Conservation (phyloP, 2,113 vertebrate genomes). For the Nicator chloris region DNA sequence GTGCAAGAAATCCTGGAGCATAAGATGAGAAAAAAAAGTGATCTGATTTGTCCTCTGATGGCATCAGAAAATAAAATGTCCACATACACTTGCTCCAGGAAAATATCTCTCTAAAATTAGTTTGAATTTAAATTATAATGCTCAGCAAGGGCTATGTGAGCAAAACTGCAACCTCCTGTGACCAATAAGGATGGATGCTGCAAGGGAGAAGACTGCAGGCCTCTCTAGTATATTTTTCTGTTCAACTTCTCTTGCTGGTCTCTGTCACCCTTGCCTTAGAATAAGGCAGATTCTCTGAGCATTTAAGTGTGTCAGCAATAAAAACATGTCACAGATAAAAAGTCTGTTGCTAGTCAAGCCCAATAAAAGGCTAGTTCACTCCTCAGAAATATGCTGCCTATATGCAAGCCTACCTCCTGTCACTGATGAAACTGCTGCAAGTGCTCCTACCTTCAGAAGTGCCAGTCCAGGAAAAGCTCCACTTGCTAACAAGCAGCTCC, state of each 20-base stretch:
- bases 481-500: neutral
- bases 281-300: neutral
- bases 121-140: neutral
- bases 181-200: neutral
- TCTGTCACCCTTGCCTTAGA: neutral
- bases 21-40: neutral
- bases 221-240: neutral
- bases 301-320: neutral
- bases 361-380: constrained; percentile 3
- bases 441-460: neutral
- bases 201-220: neutral
- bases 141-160: neutral
- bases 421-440: neutral
- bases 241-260: neutral
- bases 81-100: neutral
- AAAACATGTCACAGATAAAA: neutral
- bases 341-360: neutral
- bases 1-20: neutral
- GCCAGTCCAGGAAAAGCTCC: neutral
- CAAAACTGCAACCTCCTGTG: neutral
- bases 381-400: neutral
- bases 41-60: neutral
- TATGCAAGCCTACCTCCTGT: constrained; percentile 32
- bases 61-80: neutral
- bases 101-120: neutral